Base-by-base conservation (phyloP, 1,140 invertebrate species). In the Aphelinus atriplicis region DNA sequence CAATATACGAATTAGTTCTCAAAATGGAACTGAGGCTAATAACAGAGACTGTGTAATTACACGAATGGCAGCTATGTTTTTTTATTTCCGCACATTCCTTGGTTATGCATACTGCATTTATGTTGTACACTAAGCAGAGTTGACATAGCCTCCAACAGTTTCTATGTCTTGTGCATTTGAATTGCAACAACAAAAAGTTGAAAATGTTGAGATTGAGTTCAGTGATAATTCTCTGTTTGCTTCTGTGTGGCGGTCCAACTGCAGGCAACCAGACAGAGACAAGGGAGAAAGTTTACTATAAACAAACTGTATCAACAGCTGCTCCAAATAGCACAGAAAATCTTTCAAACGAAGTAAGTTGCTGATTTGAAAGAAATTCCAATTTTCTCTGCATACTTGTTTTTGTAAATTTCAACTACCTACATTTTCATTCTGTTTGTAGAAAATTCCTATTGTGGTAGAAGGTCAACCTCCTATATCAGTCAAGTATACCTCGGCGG, bases 201-300 rank as follows among this genome's bases (percentile, higher is more conserved):
- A 62, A 53, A 42, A 74, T 74, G 72, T 55, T 68, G 10, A 68
- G 60, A 68, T 62, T 56, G n/a, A 48, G 51, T 63, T 62, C 10
- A 46, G 2, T 62, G 51, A 1, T 74, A 47, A 1, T 69, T 5
- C 60, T 68, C 7, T 62, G 3, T 48, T 51, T 46, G 2, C 9
- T 68, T 62, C 10, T 74, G 1, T 57, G 3, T 48, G 9, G 45
- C 42, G 50, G 9, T 2, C 7, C 26, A 48, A n/a, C 53, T 1
- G 7, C 47, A 63, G 45, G 3, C 3, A 43, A 10, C n/a, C 7
- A 70, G 51, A 26, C 5, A 7, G 50, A 26, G 7, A 1, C 4
- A 4, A 61, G 71, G 45, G 56, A 71, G 9, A 71, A 65, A 58
- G 43, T 70, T 55, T 68, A 74, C 62, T 75, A 75, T n/a, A 65